These are phyloP conservation scores for Drosophila oshimai DNA, from an alignment of 1,140 invertebrate species.

Conservation along the genomic window DNA sequence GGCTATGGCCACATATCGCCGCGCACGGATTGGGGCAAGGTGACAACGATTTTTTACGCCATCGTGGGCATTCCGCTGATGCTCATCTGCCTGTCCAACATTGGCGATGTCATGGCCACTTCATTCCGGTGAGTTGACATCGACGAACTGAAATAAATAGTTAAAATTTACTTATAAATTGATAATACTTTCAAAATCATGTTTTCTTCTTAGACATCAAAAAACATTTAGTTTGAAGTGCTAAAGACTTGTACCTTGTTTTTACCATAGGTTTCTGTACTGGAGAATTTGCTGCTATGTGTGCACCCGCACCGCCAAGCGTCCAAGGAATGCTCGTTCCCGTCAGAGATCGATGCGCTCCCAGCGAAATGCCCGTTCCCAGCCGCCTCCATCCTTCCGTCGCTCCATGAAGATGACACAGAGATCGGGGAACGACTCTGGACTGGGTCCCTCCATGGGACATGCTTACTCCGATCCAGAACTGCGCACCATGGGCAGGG, in stretches of 20 bases:
- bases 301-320: constrained; percentile 91
- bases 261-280: constrained; percentile 88
- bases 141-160: background rate
- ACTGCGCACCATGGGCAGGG: constrained; percentile 77
- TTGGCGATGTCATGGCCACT: constrained; percentile 97
- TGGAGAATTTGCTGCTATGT: constrained; percentile 95
- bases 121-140: constrained; percentile 88
- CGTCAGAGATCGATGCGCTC: constrained; percentile 54
- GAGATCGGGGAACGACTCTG: constrained; percentile 85
- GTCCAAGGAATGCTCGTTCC: constrained; percentile 83
- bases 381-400: constrained; percentile 77
- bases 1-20: constrained; percentile 98
- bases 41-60: constrained; percentile 97
- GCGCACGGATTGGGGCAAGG: constrained; percentile 95
- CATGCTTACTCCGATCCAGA: constrained; percentile 85
- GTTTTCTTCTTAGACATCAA: no score
- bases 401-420: constrained; percentile 87
- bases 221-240: no score
- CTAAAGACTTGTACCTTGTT: no score
- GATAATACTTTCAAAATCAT: no score
- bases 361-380: constrained; percentile 73
- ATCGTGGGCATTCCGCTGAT: constrained; percentile 97
- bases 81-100: constrained; percentile 96
- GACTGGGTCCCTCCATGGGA: constrained; percentile 81
- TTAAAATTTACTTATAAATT: background rate